phyloP scores from a whole-genome alignment of 2,113 vertebrate genomes.

The Rhegmatorhina hoffmannsi region DNA sequence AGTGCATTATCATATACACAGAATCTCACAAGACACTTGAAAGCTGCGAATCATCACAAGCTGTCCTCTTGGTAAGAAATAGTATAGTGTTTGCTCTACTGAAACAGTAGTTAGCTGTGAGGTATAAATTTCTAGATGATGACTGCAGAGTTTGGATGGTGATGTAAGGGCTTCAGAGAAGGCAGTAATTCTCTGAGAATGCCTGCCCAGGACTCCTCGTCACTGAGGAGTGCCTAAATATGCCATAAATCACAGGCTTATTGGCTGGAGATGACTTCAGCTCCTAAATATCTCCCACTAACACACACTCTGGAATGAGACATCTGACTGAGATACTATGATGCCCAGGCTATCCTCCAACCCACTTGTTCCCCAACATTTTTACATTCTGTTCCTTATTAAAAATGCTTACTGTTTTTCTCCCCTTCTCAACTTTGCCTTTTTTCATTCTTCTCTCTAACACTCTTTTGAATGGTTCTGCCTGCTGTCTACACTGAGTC shows the following conservation, averaged over 20 bases:
- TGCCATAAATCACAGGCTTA: not conserved
- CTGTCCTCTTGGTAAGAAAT: constrained; percentile 27
- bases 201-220: constrained; percentile 25
- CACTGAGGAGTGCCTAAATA: constrained; percentile 13
- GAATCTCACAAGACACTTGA: constrained; percentile 32
- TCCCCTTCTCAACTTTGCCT: not conserved
- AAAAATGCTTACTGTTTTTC: not conserved
- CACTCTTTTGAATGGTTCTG: not conserved
- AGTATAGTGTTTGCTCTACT: not conserved
- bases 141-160: constrained; percentile 30
- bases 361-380: not conserved
- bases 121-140: constrained; percentile 45
- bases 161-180: constrained; percentile 42
- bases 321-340: not conserved
- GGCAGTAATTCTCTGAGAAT: constrained; percentile 24
- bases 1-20: not conserved
- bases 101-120: constrained; percentile 46
- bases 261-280: not conserved
- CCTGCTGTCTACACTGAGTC: not conserved
- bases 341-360: not conserved
- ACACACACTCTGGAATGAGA: not conserved
- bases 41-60: constrained; percentile 13
- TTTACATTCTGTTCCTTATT: not conserved
- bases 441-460: not conserved
- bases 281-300: not conserved